Conservation (phyloP, 2,888 invertebrate genomes). For the Quadriops clusia region DNA sequence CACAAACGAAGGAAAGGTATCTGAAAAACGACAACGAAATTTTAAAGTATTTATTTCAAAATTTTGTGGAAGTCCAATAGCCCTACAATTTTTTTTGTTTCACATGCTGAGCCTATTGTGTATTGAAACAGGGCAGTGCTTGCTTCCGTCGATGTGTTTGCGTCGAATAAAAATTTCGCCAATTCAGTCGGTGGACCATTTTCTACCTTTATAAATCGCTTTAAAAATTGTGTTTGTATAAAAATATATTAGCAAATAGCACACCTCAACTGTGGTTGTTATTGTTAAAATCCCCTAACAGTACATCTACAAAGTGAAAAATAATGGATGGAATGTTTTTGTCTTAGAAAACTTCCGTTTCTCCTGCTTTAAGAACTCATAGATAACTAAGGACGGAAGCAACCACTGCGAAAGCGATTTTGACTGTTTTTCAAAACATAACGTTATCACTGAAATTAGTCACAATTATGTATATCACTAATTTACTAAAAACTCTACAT, state of each 20-base stretch:
- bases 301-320: constrained; percentile 1
- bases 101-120: constrained; percentile 34
- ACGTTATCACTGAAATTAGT: constrained; percentile 26
- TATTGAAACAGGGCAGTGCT: constrained; percentile 11
- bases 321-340: constrained; percentile 20
- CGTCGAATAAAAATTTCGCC: background rate
- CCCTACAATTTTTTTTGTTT: constrained; percentile 35
- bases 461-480: constrained; percentile 33
- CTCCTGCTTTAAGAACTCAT: constrained; percentile 11
- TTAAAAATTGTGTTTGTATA: constrained; percentile 27
- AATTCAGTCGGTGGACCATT: constrained; percentile 29
- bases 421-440: no score
- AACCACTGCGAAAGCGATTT: constrained; percentile 18
- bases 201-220: constrained; percentile 28
- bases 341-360: constrained; percentile 10
- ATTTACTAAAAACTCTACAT: constrained; percentile 23
- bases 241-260: constrained; percentile 35
- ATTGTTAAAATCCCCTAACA: background rate
- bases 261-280: constrained; percentile 25
- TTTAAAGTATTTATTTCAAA: constrained; percentile 39
- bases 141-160: background rate
- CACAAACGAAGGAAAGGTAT: no score
- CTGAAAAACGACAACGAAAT: constrained; percentile 14
- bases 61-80: constrained; percentile 40
- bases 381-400: constrained; percentile 14